Base-by-base conservation (phyloP, 2,888 invertebrate species). In the Girardia tigrina region DNA sequence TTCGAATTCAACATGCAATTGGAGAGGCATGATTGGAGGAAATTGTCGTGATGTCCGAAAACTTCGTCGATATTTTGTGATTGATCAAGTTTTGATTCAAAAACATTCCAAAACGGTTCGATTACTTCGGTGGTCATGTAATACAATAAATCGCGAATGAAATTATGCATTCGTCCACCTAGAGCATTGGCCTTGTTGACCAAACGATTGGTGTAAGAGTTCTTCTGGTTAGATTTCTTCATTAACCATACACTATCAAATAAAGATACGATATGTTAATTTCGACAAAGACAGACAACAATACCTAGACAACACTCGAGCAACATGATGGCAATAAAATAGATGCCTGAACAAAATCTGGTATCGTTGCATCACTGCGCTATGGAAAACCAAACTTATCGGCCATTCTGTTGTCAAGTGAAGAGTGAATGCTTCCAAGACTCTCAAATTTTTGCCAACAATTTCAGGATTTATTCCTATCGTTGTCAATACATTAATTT, bases 71-170 rank as follows among this genome's bases (percentile, higher is more conserved):
- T 83, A 81, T 85, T 86, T 26, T 83, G 82, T 14, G 85, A 85
- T 70, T 70, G 26, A 78, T 89, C 88, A 85, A 95, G 90, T 83
- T 90, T 90, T 79, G 89, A 89, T 81, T 91, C 88, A 81, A 95
- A 93, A 77, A 88, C 88, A 80, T 90, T 89, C 94, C 94, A 97
- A 83, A 91, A 91, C 0, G 94, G 94, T 82, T 97, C 95, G 79
- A 97, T 90, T 72, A 95, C 93, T 86, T 97, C 97, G 78, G 94
- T 91, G 88, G 92, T 93, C 92, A 95, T 94, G 85, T 95, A 95
- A 86, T 95, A 94, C 84, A 93, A 91, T 80, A 95, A 87, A 85
- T 95, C 94, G 84, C 94, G 95, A 70, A 95, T 89, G 83, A 94
- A 95, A 85, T 92, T 91, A 80, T 95, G 87, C 97, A 97, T 97